Conservation (phyloP, 2,797 vertebrate genomes). For the Moxostoma hubbsi region DNA sequence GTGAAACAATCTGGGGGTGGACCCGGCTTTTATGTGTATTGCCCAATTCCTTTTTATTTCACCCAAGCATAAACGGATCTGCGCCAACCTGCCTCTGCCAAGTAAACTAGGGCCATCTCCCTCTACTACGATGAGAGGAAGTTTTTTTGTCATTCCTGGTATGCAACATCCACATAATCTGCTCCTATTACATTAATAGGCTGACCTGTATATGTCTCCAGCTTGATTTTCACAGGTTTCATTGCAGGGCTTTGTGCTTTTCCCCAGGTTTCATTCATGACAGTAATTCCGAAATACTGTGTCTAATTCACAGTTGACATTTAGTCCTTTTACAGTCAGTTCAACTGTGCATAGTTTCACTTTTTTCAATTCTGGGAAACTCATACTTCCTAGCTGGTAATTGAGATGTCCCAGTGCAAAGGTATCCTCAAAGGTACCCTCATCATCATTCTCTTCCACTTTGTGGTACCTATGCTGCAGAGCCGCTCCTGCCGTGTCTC, state of each 20-base stretch:
- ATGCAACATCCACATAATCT: constrained; percentile 17
- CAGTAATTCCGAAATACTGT: background rate
- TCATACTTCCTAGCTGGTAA: background rate
- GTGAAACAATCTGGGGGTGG: background rate
- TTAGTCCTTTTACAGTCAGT: background rate
- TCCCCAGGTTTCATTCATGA: constrained; percentile 13
- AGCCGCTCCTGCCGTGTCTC: background rate
- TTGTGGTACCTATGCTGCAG: background rate
- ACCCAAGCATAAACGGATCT: constrained; percentile 8
- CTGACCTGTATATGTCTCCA: background rate
- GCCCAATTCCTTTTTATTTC: constrained; percentile 19
- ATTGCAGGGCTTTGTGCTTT: background rate
- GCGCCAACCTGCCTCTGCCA: background rate
- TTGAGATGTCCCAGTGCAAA: background rate
- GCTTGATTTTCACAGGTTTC: constrained; percentile 36
- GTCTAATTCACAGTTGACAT: constrained; percentile 38
- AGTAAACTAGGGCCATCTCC: too few species aligned
- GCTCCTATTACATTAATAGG: constrained; percentile 3
- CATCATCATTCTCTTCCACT: background rate
- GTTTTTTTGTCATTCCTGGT: constrained; percentile 15
- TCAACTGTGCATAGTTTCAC: background rate
- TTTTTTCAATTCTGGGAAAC: background rate
- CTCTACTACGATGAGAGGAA: too few species aligned
- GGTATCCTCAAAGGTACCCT: background rate
- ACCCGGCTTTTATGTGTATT: background rate